phyloP scores from a whole-genome alignment of 1,140 invertebrate genomes.

The Lordiphosa collinella region DNA sequence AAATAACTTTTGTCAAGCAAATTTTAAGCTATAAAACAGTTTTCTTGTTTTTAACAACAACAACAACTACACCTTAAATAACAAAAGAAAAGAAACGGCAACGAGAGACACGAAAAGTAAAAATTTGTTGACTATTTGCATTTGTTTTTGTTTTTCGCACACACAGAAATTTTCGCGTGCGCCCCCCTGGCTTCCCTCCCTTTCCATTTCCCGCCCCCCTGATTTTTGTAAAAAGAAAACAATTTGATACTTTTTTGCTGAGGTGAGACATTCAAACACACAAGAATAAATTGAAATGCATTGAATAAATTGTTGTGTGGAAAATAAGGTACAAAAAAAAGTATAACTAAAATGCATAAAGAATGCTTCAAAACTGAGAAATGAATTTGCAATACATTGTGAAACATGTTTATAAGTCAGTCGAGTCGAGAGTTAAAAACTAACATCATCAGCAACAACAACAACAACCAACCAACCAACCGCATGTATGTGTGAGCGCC shows the following conservation, averaged over 20 bases:
- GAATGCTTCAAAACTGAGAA: slow-evolving; percentile 60
- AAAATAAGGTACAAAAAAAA: slow-evolving; percentile 77
- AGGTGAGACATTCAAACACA: slow-evolving; percentile 80
- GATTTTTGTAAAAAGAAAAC: slow-evolving; percentile 5
- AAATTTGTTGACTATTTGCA: slow-evolving; percentile 72
- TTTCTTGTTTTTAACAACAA: slow-evolving; percentile 77
- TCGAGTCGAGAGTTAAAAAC: slow-evolving; percentile 56
- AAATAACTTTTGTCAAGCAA: slow-evolving; percentile 47
- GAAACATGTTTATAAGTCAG: slow-evolving; percentile 78
- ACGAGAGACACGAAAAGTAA: slow-evolving; percentile 45
- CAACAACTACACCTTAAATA: slow-evolving; percentile 40
- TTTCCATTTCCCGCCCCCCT: too few species aligned
- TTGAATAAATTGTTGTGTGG: slow-evolving; percentile 79
- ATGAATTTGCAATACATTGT: slow-evolving; percentile 72
- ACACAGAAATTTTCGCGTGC: neutral
- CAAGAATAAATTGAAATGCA: slow-evolving; percentile 64
- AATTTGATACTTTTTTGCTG: slow-evolving; percentile 65
- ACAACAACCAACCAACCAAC: slow-evolving; percentile 43
- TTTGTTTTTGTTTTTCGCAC: slow-evolving; percentile 76
- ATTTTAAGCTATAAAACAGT: slow-evolving; percentile 67
- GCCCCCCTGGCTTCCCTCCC: neutral
- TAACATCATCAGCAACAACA: slow-evolving; percentile 46
- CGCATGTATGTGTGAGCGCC: slow-evolving; percentile 73
- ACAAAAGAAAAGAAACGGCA: slow-evolving; percentile 34
- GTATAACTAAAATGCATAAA: slow-evolving; percentile 43